phyloP scores from a whole-genome alignment of 35 echinoderm and acorn worm species.

The Strongylocentrotus purpuratus region DNA sequence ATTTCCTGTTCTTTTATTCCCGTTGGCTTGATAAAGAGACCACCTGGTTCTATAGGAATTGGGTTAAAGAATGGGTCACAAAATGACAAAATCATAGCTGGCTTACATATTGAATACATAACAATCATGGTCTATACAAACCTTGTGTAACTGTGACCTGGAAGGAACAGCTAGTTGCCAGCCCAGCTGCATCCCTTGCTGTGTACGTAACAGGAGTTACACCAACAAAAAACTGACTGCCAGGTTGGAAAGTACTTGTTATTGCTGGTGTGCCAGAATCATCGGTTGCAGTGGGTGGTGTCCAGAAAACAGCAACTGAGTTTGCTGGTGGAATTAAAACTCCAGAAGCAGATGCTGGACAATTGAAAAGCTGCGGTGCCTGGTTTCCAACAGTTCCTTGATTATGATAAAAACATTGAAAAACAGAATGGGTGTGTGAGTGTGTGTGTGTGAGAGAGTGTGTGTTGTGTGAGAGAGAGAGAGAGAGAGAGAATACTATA shows the following conservation, averaged over 20 bases:
- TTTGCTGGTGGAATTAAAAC: neutral
- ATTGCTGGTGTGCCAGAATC: neutral
- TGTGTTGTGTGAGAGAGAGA: neutral
- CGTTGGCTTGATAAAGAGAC: no score
- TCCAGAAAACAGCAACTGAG: slow-evolving; percentile 45
- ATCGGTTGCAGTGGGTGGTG: slow-evolving; percentile 65
- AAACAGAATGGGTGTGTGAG: neutral
- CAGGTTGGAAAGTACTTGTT: neutral
- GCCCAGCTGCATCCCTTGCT: slow-evolving; percentile 61
- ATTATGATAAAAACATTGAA: neutral
- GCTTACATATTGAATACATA: no score
- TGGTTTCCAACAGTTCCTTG: neutral
- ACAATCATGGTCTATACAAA: neutral
- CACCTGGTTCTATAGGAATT: no score
- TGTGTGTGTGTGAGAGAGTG: no score
- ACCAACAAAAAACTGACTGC: slow-evolving; percentile 46
- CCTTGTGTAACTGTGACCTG: slow-evolving; percentile 46
- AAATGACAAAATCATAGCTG: no score
- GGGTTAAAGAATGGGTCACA: no score
- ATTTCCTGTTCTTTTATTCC: no score
- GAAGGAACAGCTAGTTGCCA: slow-evolving; percentile 41
- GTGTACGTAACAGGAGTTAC: slow-evolving; percentile 64
- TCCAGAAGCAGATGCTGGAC: neutral
- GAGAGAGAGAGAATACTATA: no score
- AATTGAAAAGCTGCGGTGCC: neutral